Base-by-base conservation (phyloP, 2,113 vertebrate species). In the Alethe castanea region DNA sequence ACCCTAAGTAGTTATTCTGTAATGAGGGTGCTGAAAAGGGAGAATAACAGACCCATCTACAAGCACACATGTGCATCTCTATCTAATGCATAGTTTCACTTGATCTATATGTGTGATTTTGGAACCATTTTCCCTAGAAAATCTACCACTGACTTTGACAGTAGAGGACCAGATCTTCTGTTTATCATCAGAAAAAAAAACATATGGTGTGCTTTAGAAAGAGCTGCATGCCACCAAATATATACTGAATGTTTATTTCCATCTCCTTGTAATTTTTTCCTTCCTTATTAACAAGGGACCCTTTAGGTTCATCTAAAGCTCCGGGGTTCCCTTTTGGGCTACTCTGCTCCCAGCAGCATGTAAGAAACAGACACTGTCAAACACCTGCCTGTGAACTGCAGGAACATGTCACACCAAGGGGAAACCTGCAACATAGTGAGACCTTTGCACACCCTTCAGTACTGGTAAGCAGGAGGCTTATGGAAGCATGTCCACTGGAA, bases 341-440 rank as follows among this genome's bases (percentile, higher is more conserved):
- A 12, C 47, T 81, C 50, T 62, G n/a, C 33, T 88, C 26, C 33
- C 60, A 47, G 52, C 38, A 81, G 35, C 13, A 15, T 1, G 10
- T 38, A 35, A 74, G 48, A 84, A 81, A 81, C 7, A 44, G 52
- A 26, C 10, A 22, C 15, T 48, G 42, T 57, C 60, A 79, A 60
- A 77, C 92, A 70, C 20, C 45, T 64, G 64, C 48, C 48, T 56
- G 25, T 17, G 57, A 92, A 54, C 24, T 74, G 25, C n/a, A 44
- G 65, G 28, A 86, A 70, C 3, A 1, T 12, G 31, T 78, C 72
- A 66, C 62, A 62, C 23, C 38, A 61, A 71, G 61, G 40, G 44
- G 45, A 52, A 81, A 56, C 0, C 0, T 1, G 5, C 52, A 65
- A 69, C 3, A 1, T 50, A 64, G 28, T 14, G 53, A 87, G 53